Base-by-base conservation (phyloP, 2,113 vertebrate genomes). In the Lagopus leucura region DNA sequence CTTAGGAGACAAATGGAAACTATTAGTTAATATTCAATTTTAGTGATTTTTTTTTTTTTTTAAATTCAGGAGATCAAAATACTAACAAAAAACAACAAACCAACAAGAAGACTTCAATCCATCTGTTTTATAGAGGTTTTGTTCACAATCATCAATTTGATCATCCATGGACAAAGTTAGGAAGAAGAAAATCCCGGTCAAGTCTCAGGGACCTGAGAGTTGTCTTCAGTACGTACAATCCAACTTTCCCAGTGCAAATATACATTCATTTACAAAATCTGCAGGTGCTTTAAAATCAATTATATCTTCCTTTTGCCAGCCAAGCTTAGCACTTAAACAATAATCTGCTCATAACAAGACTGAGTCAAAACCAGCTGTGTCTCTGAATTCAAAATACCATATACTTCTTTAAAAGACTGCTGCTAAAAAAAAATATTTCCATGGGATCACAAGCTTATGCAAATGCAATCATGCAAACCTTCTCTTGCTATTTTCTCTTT, bases 331-430 rank as follows among this genome's bases (percentile, higher is more conserved):
- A 83, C 83, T 95, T 92, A 73, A 86, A 71, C 52, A 88, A 47
- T 90, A 93, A 92, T 94, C 89, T 96, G 69, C 80, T 86, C 64
- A 69, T 78, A 94, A 92, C n/a, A 61, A 93, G 83, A 57, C 48
- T 75, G 52, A 94, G 80, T 40, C 6, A 27, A 96, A 95, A 78
- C 22, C 80, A 93, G 76, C 61, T 92, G 83, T 78, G 77, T 20
- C 47, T 86, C 83, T 82, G 88, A 94, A 86, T n/a, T 90, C 65
- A 78, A 95, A 86, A 86, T n/a, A 69, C 4, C 45, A 48, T 83
- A 0, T 47, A 65, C 72, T 71, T 85, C 47, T 83, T 93, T 47
- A 60, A 50, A 28, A 96, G 25, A 61, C 25, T 69, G 42, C 38
- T n/a, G 32, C 48, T 58, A 70, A 82, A 89, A 65, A 76, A 19